A percentile compares a stretch with the other conserved stretches of the same genome.
Conservation (phyloP, 2,797 vertebrate species). For the Gymnothorax javanicus region DNA sequence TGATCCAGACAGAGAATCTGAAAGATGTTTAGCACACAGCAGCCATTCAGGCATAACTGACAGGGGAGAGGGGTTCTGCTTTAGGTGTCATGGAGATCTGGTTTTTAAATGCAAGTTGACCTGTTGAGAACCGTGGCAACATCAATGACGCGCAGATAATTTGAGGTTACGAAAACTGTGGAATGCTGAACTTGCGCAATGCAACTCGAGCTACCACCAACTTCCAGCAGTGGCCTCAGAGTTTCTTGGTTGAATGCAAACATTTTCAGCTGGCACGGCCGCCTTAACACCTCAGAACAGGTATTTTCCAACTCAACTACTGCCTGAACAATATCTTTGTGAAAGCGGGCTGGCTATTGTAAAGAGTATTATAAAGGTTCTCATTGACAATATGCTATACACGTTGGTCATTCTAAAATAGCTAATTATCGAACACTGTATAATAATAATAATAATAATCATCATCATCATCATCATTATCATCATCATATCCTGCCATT, state of each 20-base stretch:
- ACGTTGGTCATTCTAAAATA: background rate
- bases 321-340: background rate
- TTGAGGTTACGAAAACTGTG: conserved; percentile 8
- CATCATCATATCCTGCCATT: too few relatives aligned
- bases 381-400: background rate
- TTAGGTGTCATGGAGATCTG: background rate
- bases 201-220: background rate
- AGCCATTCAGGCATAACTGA: background rate
- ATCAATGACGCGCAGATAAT: background rate
- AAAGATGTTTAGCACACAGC: background rate
- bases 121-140: background rate
- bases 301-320: background rate
- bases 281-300: background rate
- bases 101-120: background rate
- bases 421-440: background rate
- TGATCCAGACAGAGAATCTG: background rate
- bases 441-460: background rate
- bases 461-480: background rate
- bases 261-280: background rate
- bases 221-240: background rate
- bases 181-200: background rate
- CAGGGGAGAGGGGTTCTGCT: background rate
- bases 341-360: background rate
- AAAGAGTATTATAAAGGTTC: background rate
- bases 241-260: background rate